Evolutionary conservation across 2,113 vertebrate genomes (phyloP).

Genomic region (Mungos mungo): DNA sequence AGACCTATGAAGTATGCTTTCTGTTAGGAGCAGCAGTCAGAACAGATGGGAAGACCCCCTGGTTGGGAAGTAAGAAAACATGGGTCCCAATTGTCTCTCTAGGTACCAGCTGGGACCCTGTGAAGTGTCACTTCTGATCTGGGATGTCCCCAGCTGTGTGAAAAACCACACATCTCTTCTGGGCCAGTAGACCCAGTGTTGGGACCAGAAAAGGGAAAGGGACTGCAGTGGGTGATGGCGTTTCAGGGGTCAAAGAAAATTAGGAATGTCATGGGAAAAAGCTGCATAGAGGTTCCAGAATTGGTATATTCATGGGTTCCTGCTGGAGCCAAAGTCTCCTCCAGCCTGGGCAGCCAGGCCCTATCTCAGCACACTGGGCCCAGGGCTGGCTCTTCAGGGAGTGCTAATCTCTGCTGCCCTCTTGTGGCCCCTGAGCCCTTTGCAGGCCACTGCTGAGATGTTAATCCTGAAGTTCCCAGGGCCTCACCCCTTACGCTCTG

Average conservation of each 20-base stretch:
- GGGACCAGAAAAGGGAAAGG: neutral
- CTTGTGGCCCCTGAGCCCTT: constrained; percentile 53
- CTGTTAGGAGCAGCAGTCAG: too few species aligned
- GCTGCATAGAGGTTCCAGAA: neutral
- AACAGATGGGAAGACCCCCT: too few species aligned
- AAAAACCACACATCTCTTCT: neutral
- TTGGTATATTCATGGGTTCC: neutral
- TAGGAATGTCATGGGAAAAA: neutral
- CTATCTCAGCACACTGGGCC: neutral
- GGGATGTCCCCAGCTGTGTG: neutral
- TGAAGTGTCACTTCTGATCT: neutral
- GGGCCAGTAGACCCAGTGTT: neutral
- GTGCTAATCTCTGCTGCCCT: constrained; percentile 63
- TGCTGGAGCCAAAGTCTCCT: neutral
- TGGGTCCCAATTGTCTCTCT: too few species aligned
- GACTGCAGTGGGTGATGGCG: neutral
- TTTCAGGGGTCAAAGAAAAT: neutral
- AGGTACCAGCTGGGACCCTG: neutral
- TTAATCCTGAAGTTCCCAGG: neutral
- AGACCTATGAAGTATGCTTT: too few species aligned
- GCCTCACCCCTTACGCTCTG: constrained; percentile 49
- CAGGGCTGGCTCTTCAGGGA: neutral
- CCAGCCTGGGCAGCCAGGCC: neutral
- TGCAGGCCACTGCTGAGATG: neutral
- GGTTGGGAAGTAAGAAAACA: too few species aligned